Evolutionary conservation across 2,113 vertebrate species (phyloP), one percentile per base, ranked within the genome.

Genomic region (Anas platyrhynchos): DNA sequence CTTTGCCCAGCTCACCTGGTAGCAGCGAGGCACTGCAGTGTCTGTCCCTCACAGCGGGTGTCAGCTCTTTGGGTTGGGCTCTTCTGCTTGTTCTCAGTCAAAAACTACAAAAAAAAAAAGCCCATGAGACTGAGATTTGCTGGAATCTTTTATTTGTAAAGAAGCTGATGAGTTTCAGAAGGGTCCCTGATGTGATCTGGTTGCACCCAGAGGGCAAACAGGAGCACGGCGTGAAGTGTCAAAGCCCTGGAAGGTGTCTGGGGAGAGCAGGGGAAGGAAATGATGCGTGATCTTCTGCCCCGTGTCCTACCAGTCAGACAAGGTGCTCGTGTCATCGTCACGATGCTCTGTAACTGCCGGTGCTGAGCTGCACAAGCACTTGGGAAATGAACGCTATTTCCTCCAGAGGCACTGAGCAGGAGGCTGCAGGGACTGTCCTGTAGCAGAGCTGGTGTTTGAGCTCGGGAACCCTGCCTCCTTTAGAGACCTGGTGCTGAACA

Each of bases 341-440:
- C 38, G 9, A 0, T 6, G 44, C 61, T 55, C 52, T 61, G 31
- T 14, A 20, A 68, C 27, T 26, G 31, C 22, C 44, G 41, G 25
- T 71, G 27, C 20, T 21, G 44, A 54, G 21, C 9, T 48, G 83
- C 2, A 2, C 56, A 20, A 36, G n/a, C 16, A 4, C n/a, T 69
- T 43, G 7, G 0, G 48, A 58, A 41, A 27, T 8, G 43, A 54
- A 38, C 15, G 62, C 34, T 56, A 0, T 66, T 76, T 79, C 74
- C 34, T 13, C 41, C 34, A 3, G 31, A 44, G 34, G 21, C 10
- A 1, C n/a, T 36, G 79, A 26, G 50, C 54, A 27, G 2, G 63
- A 41, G 72, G 69, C 34, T 55, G 25, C 7, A 0, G 13, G 34
- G 68, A 36, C 74, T 54, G 27, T 44, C 31, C 62, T 1, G 0